phyloP scores from a whole-genome alignment of 1,140 invertebrate genomes.

The Thereuonema tuberculata region DNA sequence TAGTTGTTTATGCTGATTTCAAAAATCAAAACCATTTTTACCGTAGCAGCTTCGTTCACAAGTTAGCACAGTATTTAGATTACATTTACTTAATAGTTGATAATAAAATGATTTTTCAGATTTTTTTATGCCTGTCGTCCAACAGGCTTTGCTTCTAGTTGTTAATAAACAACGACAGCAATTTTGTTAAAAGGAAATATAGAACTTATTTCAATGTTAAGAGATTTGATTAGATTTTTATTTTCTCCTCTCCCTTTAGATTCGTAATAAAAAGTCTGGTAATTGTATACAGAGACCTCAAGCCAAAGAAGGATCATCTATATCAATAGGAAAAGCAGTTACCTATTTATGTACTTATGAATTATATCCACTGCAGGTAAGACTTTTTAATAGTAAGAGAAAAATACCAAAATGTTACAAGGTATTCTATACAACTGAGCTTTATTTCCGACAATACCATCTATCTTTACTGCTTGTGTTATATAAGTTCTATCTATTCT shows the following conservation, averaged over 20 bases:
- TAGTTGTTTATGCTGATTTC: too few relatives aligned
- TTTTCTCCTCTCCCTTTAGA: too few relatives aligned
- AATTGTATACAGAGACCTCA: constrained; percentile 47
- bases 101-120: background rate
- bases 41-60: too few relatives aligned
- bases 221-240: constrained; percentile 8
- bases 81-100: too few relatives aligned
- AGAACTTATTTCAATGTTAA: background rate
- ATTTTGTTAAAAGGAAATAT: background rate
- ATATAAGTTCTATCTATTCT: too few relatives aligned
- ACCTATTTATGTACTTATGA: constrained; percentile 35
- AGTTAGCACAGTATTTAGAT: too few relatives aligned
- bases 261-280: constrained; percentile 34
- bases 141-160: background rate
- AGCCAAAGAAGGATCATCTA: constrained; percentile 39
- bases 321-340: constrained; percentile 46
- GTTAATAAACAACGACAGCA: background rate
- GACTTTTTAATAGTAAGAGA: too few relatives aligned
- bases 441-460: too few relatives aligned
- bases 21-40: too few relatives aligned
- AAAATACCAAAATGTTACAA: too few relatives aligned
- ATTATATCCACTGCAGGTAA: constrained; percentile 35
- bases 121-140: background rate
- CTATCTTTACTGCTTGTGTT: too few relatives aligned
- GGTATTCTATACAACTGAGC: too few relatives aligned